Evolutionary conservation across 2,113 vertebrate genomes (phyloP), one percentile per base, ranked within the genome.

Genomic region (Proterorhinus semilunaris): DNA sequence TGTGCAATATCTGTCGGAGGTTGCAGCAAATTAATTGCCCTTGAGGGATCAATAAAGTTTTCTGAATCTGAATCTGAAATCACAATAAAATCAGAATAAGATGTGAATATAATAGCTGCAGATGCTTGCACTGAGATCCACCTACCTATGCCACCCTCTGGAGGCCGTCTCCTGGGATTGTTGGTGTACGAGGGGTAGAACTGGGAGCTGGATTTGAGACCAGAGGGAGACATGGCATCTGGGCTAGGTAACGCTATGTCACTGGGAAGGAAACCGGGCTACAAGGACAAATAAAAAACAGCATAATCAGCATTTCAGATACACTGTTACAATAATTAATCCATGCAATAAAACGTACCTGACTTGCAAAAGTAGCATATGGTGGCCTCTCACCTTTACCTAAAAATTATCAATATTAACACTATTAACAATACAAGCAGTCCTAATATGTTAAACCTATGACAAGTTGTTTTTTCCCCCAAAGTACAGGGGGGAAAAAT

Each of bases 191-290:
- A 90, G 10, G 89, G 85, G 82, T 96, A 99, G 91, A 95, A 99
- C 84, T 97, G 96, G 50, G 96, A 93, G 53, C 91, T 88, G 2
- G 94, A 92, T 87, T 99, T 99, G 49, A 93, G 77, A 47, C 94
- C 96, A 0, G 96, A 95, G 49, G 98, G 98, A 45, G 98, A 99
- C 75, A 98, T 94, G 0, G 97, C 92, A 89, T 95, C 94, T 0
- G 96, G 94, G 65, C 94, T 96, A 15, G 93, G 85, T 71, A 99
- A 96, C 48, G 94, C 90, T 85, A 99, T 94, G 62, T 99, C 97
- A 0, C 94, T 85, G 4, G 95, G 93, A 78, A 97, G 93, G 88
- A 99, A 99, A 80, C 95, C 91, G 5, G 94, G 85, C 97, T 99
- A 81, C 72, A 3, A 61, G 58, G 51, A 75, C 62, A 12, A 47